These are phyloP conservation scores for Nasonia longicornis DNA, from an alignment of 1,140 invertebrate species.

Conservation along the genomic window DNA sequence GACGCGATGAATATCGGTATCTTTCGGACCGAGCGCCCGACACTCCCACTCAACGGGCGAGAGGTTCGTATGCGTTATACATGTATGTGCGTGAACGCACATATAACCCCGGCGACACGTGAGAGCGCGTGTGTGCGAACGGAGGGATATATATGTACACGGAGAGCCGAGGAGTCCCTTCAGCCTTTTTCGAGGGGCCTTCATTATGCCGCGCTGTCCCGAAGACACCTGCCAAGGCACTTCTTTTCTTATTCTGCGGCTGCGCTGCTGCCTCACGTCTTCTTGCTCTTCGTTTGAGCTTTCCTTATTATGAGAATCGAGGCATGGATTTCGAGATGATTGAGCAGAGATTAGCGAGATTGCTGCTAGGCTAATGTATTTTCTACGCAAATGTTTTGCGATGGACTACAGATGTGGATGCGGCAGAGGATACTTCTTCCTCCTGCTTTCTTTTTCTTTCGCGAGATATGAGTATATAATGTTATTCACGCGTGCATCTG, in stretches of 20 bases:
- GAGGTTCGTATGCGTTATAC: neutral
- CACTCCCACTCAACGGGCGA: constrained; percentile 36
- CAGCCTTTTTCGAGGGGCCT: constrained; percentile 13
- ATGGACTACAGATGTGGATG: neutral
- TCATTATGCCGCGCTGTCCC: constrained; percentile 34
- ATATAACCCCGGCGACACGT: constrained; percentile 31
- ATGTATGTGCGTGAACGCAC: too few species aligned
- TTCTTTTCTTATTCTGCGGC: constrained; percentile 4
- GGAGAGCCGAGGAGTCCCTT: neutral
- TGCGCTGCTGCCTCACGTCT: neutral
- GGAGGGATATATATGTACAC: neutral
- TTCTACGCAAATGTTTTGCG: constrained; percentile 20
- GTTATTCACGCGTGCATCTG: neutral
- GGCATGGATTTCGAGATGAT: constrained; percentile 23
- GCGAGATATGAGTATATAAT: neutral
- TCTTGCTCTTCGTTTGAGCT: neutral
- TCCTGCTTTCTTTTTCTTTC: neutral
- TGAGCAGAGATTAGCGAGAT: constrained; percentile 40
- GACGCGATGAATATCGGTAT: constrained; percentile 48
- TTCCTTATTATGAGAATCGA: constrained; percentile 34
- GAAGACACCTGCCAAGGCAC: constrained; percentile 30
- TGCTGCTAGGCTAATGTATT: constrained; percentile 31
- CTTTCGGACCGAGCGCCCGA: constrained; percentile 28
- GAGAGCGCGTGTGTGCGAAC: constrained; percentile 16
- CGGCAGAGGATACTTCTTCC: neutral